These are phyloP conservation scores for Callocephalon fimbriatum DNA, from an alignment of 2,113 vertebrate species.

Conservation along the genomic window DNA sequence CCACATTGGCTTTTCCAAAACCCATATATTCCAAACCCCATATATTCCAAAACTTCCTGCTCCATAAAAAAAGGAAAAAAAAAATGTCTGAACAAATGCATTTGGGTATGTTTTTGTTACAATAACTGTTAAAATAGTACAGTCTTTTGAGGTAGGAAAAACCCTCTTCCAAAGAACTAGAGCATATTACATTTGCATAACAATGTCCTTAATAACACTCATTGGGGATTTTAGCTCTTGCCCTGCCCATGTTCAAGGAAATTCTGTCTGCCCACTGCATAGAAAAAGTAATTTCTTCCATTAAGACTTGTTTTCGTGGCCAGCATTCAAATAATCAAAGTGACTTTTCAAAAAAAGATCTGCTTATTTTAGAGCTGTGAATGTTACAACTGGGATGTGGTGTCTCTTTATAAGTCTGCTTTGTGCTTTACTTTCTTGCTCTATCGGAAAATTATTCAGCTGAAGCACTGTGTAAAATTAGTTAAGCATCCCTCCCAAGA, in stretches of 20 bases:
- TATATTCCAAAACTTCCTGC: not conserved
- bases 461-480: not conserved
- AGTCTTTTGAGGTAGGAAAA: not conserved
- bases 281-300: not conserved
- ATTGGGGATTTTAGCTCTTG: not conserved
- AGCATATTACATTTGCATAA: not conserved
- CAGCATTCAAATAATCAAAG: not conserved
- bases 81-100: not conserved
- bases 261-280: not conserved
- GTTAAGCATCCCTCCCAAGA: not conserved
- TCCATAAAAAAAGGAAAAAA: not conserved
- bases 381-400: not conserved
- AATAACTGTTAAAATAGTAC: not conserved
- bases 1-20: not conserved
- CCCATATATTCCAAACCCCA: not conserved
- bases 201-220: slow-evolving; percentile 1
- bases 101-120: not conserved
- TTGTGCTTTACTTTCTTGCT: not conserved
- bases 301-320: not conserved
- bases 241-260: slow-evolving; percentile 5
- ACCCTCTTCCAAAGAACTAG: not conserved
- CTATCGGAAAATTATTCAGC: not conserved
- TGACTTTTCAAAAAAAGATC: not conserved
- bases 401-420: not conserved
- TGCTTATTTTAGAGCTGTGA: not conserved